Base-by-base conservation (phyloP, 2,797 vertebrate species). In the Mionectes olivaceus region DNA sequence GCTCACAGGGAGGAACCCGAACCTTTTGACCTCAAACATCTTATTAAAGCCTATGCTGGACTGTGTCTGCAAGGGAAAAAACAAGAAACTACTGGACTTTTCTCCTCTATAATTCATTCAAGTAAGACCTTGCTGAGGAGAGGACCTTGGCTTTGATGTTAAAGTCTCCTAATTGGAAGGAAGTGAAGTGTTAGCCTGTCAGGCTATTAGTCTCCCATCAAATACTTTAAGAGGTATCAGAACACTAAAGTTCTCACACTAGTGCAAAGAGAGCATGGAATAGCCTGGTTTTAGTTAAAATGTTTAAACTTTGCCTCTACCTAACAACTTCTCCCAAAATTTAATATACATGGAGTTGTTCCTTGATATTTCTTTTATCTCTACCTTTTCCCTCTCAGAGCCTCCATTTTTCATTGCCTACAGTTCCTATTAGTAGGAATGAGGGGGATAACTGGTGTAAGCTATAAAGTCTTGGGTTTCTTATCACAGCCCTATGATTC, bases 141-240 rank as follows among this genome's bases (percentile, higher is more conserved):
- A 98, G 96, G 98, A 98, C 98, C 97, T 98, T 96, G 97, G 97
- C 98, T 98, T 99, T 99, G 99, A 99, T 99, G 99, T 99, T 97
- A 97, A 98, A 98, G 98, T 95, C 97, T 98, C 98, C 98, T 99
- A 99, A 99, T 99, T 99, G 99, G 99, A 99, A 99, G 98, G 99
- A 99, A 99, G 99, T 98, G 98, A 98, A 99, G 99, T 99, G 98
- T 98, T 98, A 98, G 98, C 98, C 98, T 98, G 98, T 98, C 98
- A 98, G 98, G 98, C 98, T 99, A 98, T 99, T 98, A 99, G 99
- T 98, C 98, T 98, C 98, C 98, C 98, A 98, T 99, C 98, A 98
- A 98, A 98, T 98, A 98, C 98, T 98, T 98, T 98, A 98, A 98
- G 98, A 98, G 98, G 98, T 98, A 98, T 98, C 98, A 98, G 95